Conservation (phyloP, 2,888 invertebrate genomes). For the Beris chalybata region DNA sequence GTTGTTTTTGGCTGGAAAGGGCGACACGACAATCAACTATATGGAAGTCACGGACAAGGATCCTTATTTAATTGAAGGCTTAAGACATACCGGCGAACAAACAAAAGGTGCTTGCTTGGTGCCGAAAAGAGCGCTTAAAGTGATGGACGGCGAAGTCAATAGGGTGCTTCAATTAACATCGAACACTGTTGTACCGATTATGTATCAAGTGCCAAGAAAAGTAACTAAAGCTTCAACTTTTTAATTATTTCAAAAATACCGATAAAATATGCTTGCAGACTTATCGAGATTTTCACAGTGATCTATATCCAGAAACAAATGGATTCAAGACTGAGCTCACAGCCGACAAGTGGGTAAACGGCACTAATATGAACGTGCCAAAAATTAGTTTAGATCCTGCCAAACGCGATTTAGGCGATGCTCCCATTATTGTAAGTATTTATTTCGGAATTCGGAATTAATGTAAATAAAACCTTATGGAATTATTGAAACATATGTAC, state of each 20-base stretch:
- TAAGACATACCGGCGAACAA: slow-evolving; percentile 89
- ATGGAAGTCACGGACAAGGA: slow-evolving; percentile 88
- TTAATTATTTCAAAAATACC: not conserved
- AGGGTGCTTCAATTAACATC: slow-evolving; percentile 85
- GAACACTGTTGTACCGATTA: slow-evolving; percentile 85
- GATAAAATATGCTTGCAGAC: slow-evolving; percentile 60
- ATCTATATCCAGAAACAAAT: slow-evolving; percentile 89
- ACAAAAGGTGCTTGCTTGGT: slow-evolving; percentile 92
- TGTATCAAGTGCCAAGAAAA: slow-evolving; percentile 92
- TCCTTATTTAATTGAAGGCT: slow-evolving; percentile 86
- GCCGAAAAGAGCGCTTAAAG: slow-evolving; percentile 86
- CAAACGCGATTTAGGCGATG: slow-evolving; percentile 66
- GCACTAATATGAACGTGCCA: slow-evolving; percentile 72
- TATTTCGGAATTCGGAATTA: too few relatives aligned
- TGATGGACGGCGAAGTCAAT: slow-evolving; percentile 98
- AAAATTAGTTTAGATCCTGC: slow-evolving; percentile 84
- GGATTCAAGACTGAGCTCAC: slow-evolving; percentile 78
- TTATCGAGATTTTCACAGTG: slow-evolving; percentile 91
- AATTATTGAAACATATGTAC: not conserved
- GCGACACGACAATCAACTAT: slow-evolving; percentile 88
- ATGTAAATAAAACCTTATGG: not conserved
- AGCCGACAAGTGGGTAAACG: slow-evolving; percentile 80
- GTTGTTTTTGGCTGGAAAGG: slow-evolving; percentile 93
- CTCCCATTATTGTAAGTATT: slow-evolving; percentile 63
- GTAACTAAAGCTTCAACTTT: slow-evolving; percentile 55